Percentiles rank a stretch among this genome's conserved stretches.
Conservation (phyloP, 1,140 invertebrate species). For the Eumaeus atala region DNA sequence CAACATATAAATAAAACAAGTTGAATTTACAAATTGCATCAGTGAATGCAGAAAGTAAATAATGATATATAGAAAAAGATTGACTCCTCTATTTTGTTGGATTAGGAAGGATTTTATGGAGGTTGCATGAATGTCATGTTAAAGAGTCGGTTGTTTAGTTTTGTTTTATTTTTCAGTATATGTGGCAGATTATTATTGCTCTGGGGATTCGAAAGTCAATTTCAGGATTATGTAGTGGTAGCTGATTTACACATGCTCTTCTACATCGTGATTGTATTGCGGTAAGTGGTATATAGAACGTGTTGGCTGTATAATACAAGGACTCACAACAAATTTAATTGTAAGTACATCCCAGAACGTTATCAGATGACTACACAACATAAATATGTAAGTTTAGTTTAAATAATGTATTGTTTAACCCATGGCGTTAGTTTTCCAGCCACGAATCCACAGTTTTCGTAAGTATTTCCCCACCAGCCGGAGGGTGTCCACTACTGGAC, state of each 20-base stretch:
- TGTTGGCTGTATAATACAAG: too few relatives aligned
- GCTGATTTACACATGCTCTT: too few relatives aligned
- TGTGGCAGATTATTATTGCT: neutral
- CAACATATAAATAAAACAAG: neutral
- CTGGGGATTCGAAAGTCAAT: neutral
- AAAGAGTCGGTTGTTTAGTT: conserved; percentile 1
- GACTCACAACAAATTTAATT: neutral
- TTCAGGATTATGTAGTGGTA: neutral
- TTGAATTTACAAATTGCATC: neutral
- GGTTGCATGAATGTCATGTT: neutral
- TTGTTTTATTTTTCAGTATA: neutral
- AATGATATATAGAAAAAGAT: too few relatives aligned
- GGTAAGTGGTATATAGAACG: too few relatives aligned
- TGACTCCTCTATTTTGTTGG: too few relatives aligned
- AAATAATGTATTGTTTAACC: neutral
- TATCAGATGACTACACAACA: neutral
- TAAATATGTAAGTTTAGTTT: conserved; percentile 1
- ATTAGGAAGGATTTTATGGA: neutral
- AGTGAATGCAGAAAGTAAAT: too few relatives aligned
- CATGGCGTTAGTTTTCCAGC: conserved; percentile 14
- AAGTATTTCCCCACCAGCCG: neutral
- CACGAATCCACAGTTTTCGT: neutral
- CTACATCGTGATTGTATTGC: too few relatives aligned
- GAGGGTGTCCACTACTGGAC: too few relatives aligned
- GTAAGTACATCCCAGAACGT: neutral